phyloP scores from a whole-genome alignment of 1,140 invertebrate genomes.

The Ooceraea biroi region DNA sequence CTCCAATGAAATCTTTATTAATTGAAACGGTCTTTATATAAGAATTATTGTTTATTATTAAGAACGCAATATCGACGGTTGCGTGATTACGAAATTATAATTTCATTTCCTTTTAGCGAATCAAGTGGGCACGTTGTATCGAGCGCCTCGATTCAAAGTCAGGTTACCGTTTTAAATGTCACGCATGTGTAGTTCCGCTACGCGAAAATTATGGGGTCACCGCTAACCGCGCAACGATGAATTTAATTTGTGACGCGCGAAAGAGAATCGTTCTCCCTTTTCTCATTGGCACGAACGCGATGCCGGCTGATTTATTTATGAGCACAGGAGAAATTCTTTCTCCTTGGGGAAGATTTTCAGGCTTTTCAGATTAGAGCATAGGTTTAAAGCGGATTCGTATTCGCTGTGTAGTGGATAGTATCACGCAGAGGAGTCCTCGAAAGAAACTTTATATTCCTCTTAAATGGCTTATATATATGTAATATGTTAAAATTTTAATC shows the following conservation, averaged over 20 bases:
- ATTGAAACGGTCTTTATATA: no score
- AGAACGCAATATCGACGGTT: no score
- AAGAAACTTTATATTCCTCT: conserved; percentile 28
- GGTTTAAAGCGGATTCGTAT: conserved; percentile 33
- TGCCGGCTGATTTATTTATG: conserved; percentile 50
- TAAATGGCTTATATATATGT: not conserved
- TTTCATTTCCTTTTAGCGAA: no score
- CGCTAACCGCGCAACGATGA: not conserved
- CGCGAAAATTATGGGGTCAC: not conserved
- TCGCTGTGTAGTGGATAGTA: not conserved
- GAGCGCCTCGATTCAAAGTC: no score
- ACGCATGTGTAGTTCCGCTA: not conserved
- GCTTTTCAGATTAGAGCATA: not conserved
- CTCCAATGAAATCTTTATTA: no score
- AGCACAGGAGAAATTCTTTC: conserved; percentile 35
- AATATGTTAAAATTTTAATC: conserved; percentile 18
- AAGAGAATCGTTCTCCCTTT: conserved; percentile 19
- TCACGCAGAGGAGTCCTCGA: not conserved
- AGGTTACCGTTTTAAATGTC: not conserved
- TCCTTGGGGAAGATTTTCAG: conserved; percentile 16
- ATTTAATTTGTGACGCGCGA: conserved; percentile 4
- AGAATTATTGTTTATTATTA: no score
- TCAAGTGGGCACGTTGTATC: no score
- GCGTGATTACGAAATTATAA: no score
- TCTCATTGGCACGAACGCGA: conserved; percentile 12